Evolutionary conservation across 2,113 vertebrate species (phyloP).

Genomic region (Bothrops jararaca): DNA sequence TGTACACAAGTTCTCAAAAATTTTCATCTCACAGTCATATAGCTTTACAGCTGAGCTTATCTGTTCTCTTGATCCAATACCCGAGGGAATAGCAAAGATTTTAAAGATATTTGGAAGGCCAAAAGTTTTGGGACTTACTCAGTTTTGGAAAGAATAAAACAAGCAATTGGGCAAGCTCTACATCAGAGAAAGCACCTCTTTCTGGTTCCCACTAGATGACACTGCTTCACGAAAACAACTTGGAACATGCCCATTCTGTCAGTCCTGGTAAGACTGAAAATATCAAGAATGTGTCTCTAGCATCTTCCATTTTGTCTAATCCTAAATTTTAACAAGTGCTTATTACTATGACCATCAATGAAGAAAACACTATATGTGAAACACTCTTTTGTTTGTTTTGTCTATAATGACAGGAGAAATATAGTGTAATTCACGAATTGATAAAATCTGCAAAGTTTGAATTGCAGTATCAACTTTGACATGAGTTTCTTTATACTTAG

Average conservation of each 20-base stretch:
- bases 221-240: background rate
- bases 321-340: background rate
- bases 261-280: background rate
- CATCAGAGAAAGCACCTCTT: background rate
- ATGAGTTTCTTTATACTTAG: slow-evolving; percentile 62
- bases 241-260: background rate
- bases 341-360: background rate
- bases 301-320: background rate
- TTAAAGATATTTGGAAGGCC: background rate
- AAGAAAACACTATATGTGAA: background rate
- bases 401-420: background rate
- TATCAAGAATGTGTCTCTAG: background rate
- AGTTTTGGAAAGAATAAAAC: background rate
- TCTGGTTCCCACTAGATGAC: background rate
- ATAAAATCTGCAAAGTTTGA: background rate
- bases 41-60: background rate
- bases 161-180: background rate
- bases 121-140: background rate
- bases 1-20: background rate
- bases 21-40: background rate
- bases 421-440: background rate
- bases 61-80: background rate
- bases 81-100: background rate
- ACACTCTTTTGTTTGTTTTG: background rate
- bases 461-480: background rate